Evolutionary conservation across 2,888 invertebrate genomes (phyloP), one percentile per base, ranked within the genome.

Genomic region (Eretmocerus hayati): DNA sequence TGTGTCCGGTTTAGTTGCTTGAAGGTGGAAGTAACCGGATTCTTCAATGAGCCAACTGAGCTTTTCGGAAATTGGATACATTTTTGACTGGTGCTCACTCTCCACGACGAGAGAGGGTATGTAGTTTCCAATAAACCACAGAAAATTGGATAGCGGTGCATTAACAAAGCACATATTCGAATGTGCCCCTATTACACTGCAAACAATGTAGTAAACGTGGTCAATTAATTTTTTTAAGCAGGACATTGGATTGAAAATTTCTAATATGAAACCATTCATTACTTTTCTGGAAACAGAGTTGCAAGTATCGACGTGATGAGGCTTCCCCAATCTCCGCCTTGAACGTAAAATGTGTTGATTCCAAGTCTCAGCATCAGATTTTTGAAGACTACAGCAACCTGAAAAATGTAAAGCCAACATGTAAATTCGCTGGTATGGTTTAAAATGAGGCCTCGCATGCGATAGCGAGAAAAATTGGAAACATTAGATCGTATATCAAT

Each of bases 1-100:
- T 0, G 91, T 90, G 62, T 93, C 92, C 13, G 93, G 92, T 67
- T 90, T 92, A 0, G 91, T 90, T 0, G 87, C 80, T 65, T 93
- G 92, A 5, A 91, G 56, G 64, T 91, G 90, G 59, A 86, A 65
- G 58, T 83, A 84, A 79, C 83, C 49, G 63, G 68, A 63, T 18
- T 73, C 63, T 48, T 75, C 70, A 0, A 76, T 0, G 0, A 69
- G 2, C 1, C 53, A 56, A 6, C 53, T 23, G 0, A 68, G 23
- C 16, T 70, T 65, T 0, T 72, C 58, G 2, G 56, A 59, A 6
- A 80, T 42, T 0, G 82, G 81, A 58, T 78, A 81, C 63, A 78
- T 69, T 59, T 64, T 74, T 11, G 76, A 70, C 11, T 68, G 64
- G 46, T 76, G 61, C 65, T 80, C 73, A 4, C 72, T 67, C 1